Evolutionary conservation across 2,888 invertebrate species (phyloP), one percentile per base, ranked within the genome.

Genomic region (Metallyticus violacea): DNA sequence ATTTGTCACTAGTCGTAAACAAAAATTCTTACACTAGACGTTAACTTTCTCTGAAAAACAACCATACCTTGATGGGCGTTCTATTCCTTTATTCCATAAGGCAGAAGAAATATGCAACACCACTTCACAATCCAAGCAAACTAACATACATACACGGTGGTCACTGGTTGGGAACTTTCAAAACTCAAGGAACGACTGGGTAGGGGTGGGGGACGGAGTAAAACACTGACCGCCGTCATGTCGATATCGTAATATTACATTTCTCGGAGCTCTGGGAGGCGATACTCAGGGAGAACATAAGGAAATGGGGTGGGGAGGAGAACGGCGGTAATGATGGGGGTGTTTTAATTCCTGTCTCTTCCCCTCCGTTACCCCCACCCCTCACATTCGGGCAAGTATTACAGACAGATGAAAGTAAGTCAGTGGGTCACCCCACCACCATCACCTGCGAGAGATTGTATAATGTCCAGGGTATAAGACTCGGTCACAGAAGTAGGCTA

Each of bases 401-500:
- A 15, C 40, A 62, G 40, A 62, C 40, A 62, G 40, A 40, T 76
- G 76, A 22, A 83, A 77, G 83, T 83, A 83, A 83, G 83, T 77
- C 77, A 83, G 83, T 83, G 9, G 83, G 83, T n/a, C 83, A 83
- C 29, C 77, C 7, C 77, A 62, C 40, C 40, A 62, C 40, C 30
- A 30, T 7, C 4, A 30, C n/a, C n/a, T 30, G 40, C 7, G 3
- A 40, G 9, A 40, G 40, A 40, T 40, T 40, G 40, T 40, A 40
- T 40, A 40, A 40, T 62, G 40, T 15, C 40, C 40, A 62, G 40
- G 40, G 40, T 62, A 62, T 62, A 62, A 62, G 40, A 83, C 83
- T 77, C 83, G 83, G 83, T 83, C 83, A 83, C 83, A 83, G 25
- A 83, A 77, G 83, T 83, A 77, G 83, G 83, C 28, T 83, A 83